Conservation (phyloP, 2,888 invertebrate species). For the Apamea anceps region DNA sequence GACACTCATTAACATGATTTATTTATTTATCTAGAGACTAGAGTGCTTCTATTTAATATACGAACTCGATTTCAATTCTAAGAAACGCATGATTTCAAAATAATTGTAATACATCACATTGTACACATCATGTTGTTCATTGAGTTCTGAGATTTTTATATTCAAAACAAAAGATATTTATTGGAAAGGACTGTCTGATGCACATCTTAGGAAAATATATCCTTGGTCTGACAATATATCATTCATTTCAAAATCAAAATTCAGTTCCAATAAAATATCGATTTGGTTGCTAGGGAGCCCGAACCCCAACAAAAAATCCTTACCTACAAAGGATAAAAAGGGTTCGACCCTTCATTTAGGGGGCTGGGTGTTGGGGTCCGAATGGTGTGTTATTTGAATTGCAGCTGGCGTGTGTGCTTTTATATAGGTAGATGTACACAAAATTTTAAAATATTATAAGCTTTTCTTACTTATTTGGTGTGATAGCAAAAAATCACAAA, state of each 20-base stretch:
- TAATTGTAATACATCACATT: background rate
- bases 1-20: background rate
- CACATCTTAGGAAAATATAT: background rate
- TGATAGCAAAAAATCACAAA: background rate
- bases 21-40: background rate
- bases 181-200: background rate
- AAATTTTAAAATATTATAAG: background rate
- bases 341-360: constrained; percentile 42
- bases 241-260: constrained; percentile 10
- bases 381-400: constrained; percentile 1
- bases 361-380: constrained; percentile 8
- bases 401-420: constrained; percentile 21
- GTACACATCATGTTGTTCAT: no score
- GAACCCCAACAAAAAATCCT: constrained; percentile 23
- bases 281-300: constrained; percentile 9
- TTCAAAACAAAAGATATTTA: constrained; percentile 1
- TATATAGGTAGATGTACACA: background rate
- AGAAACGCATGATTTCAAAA: background rate
- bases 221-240: no score
- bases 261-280: constrained; percentile 14
- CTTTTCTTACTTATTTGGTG: background rate
- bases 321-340: constrained; percentile 36
- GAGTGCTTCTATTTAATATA: background rate
- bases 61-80: background rate
- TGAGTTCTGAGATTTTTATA: background rate